phyloP scores from a whole-genome alignment of 2,113 vertebrate species.

The Gymnarchus niloticus region DNA sequence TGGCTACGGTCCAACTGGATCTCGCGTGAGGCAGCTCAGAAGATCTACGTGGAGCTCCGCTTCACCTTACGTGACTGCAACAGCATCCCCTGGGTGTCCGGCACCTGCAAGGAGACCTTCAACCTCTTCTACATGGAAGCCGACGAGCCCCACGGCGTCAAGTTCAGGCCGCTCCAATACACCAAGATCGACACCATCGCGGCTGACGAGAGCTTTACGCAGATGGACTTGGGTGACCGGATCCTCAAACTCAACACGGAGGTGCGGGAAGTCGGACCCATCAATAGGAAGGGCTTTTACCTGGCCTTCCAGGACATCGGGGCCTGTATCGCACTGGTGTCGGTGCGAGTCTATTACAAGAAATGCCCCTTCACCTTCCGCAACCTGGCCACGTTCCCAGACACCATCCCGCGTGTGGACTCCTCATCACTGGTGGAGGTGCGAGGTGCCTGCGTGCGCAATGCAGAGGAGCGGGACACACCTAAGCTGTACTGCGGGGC shows the following conservation, averaged over 20 bases:
- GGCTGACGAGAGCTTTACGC: constrained; percentile 93
- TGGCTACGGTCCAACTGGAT: constrained; percentile 95
- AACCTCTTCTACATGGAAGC: constrained; percentile 89
- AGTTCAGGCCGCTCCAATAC: constrained; percentile 81
- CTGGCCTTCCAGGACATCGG: constrained; percentile 94
- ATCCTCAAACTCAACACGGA: constrained; percentile 95
- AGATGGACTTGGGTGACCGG: constrained; percentile 92
- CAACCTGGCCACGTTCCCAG: constrained; percentile 87
- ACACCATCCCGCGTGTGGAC: constrained; percentile 89
- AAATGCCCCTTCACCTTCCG: constrained; percentile 88
- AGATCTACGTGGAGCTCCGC: constrained; percentile 90
- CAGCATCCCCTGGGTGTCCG: constrained; percentile 91
- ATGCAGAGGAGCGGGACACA: constrained; percentile 87
- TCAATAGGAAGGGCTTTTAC: constrained; percentile 86
- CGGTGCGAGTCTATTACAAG: constrained; percentile 89
- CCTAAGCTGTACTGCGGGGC: constrained; percentile 91
- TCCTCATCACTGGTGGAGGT: constrained; percentile 93
- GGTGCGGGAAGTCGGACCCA: constrained; percentile 85
- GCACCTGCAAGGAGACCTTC: constrained; percentile 95
- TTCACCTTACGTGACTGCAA: constrained; percentile 94
- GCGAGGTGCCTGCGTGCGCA: constrained; percentile 84
- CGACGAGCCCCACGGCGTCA: constrained; percentile 78
- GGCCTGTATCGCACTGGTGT: constrained; percentile 88
- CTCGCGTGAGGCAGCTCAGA: constrained; percentile 85
- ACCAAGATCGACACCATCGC: constrained; percentile 93